These are phyloP conservation scores for Polydesmus complanatus DNA, from an alignment of 2,888 invertebrate genomes.

Conservation along the genomic window DNA sequence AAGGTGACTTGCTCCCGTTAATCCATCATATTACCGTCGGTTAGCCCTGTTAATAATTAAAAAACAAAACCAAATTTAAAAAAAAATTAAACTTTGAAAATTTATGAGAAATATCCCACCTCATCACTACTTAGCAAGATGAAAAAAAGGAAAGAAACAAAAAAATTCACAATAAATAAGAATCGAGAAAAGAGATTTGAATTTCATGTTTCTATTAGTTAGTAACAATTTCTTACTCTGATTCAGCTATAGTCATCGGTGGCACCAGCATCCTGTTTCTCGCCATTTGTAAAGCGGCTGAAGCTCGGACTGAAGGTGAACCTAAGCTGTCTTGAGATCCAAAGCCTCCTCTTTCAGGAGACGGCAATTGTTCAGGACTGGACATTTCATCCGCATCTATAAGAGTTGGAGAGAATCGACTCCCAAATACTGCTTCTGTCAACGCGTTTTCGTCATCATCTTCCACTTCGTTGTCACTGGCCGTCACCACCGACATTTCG, in stretches of 20 bases:
- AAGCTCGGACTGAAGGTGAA: constrained; percentile 2
- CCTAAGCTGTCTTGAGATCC: constrained; percentile 3
- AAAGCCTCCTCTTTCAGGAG: constrained; percentile 13
- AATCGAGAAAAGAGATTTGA: too few species aligned
- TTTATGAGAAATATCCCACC: too few species aligned
- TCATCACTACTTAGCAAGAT: too few species aligned
- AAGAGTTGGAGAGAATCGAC: constrained; percentile 16
- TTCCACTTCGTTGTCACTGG: constrained; percentile 23
- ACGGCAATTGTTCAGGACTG: constrained; percentile 21
- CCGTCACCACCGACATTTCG: constrained; percentile 22
- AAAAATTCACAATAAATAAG: too few species aligned
- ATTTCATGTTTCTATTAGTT: too few species aligned
- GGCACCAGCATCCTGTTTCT: constrained; percentile 8
- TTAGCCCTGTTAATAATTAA: too few species aligned
- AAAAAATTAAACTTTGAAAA: too few species aligned
- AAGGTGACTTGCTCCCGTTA: too few species aligned
- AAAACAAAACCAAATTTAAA: too few species aligned
- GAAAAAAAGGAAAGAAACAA: too few species aligned
- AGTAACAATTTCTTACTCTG: too few species aligned
- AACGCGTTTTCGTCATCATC: constrained; percentile 7
- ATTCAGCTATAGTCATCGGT: constrained; percentile 11
- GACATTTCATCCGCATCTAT: constrained; percentile 19
- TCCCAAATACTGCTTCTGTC: constrained; percentile 10
- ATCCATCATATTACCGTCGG: too few species aligned
- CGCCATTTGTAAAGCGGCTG: not conserved